Percentiles rank a stretch among this genome's conserved stretches.
Conservation (phyloP, 2,797 vertebrate genomes). For the Etheostoma nigrum region DNA sequence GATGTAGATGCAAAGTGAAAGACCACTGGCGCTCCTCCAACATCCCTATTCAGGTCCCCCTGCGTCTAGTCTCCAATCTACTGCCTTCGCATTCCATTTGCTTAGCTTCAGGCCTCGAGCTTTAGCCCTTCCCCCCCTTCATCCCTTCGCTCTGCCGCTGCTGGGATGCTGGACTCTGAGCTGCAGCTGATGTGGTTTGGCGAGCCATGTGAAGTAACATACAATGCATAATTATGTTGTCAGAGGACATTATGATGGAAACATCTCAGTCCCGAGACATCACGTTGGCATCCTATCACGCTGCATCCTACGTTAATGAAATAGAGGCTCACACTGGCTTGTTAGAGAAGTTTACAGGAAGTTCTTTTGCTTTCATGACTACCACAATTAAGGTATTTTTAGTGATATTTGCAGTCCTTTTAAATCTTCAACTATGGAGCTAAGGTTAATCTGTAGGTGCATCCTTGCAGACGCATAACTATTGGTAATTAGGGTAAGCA, state of each 20-base stretch:
- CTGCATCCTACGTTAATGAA: conserved; percentile 62
- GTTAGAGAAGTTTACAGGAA: conserved; percentile 47
- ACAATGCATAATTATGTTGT: conserved; percentile 84
- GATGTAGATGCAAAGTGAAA: conserved; percentile 83
- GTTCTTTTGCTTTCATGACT: conserved; percentile 28
- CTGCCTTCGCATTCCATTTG: conserved; percentile 72
- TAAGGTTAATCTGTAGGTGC: conserved; percentile 17
- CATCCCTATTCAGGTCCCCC: conserved; percentile 59
- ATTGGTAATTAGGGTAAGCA: too few species aligned
- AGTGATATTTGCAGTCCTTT: conserved; percentile 5
- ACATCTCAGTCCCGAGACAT: conserved; percentile 56
- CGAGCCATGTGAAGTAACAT: conserved; percentile 69
- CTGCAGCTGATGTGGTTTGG: conserved; percentile 75
- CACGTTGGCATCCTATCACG: conserved; percentile 41
- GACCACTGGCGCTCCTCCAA: conserved; percentile 74
- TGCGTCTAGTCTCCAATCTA: conserved; percentile 66
- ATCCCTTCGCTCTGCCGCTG: conserved; percentile 13
- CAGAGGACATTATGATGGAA: conserved; percentile 76
- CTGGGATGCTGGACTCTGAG: conserved; percentile 64
- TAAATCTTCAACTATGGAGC: conserved; percentile 17
- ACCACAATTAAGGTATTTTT: conserved; percentile 42
- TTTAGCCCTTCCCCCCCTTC: conserved; percentile 10
- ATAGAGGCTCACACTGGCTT: conserved; percentile 54
- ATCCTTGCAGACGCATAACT: not conserved
- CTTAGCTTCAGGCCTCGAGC: conserved; percentile 68